Base-by-base conservation (phyloP, 2,113 vertebrate genomes). In the Cyrtonyx montezumae region DNA sequence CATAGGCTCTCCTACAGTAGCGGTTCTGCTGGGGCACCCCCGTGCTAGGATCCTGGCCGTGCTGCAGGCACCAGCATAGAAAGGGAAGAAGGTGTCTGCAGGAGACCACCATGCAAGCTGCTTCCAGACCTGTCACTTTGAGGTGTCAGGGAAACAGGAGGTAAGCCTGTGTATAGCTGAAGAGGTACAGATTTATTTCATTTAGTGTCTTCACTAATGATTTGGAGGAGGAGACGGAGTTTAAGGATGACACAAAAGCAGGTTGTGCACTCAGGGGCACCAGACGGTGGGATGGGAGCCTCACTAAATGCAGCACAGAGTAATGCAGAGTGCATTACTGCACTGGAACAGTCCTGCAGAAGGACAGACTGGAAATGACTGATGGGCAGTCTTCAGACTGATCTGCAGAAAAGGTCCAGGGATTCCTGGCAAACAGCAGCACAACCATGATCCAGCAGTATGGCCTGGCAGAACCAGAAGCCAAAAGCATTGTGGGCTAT, bases 211-310 rank as follows among this genome's bases (percentile, higher is more conserved):
- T 48, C 37, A 70, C 28, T 36, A 70, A 10, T 43, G 26, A 53
- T 42, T 30, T 80, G 61, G 46, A 73, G 46, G 22, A 63, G 76
- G 9, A 67, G 26, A 43, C 8, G 56, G 45, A 51, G 42, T 4
- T 22, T 23, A 46, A 21, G 32, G 46, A 22, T 17, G 28, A 30
- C 25, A 65, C 9, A 26, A 40, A 49, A 42, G 19, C 9, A 11
- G 70, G 30, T 53, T 17, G 9, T 25, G 22, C 23, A 6, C 26
- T 5, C 34, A 37, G 37, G 20, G 25, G 8, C 45, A 28, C 8
- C 0, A 0, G 28, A 22, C 30, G 23, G 67, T 51, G 63, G 30
- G 36, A 42, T 9, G 13, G 62, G 13, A 75, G 23, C 36, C 23
- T 68, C 36, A 46, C 12, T 67, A 18, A 49, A 49, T n/a, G 23